A percentile compares a stretch with the other conserved stretches of the same genome.
Conservation (phyloP, 1,140 invertebrate species). For the Zaprionus ghesquierei region DNA sequence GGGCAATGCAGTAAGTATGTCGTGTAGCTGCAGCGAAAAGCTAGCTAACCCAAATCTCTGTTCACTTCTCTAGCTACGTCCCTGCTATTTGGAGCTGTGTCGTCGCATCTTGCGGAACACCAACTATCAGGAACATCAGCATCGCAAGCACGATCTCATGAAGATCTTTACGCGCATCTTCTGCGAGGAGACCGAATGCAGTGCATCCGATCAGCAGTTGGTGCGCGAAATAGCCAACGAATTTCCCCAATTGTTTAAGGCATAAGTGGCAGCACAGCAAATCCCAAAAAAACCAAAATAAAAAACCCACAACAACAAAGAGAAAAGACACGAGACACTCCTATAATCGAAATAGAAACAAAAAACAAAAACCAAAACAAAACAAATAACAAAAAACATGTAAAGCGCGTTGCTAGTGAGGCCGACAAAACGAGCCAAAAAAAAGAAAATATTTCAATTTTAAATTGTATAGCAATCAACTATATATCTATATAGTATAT, state of each 20-base stretch:
- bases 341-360: constrained; percentile 8
- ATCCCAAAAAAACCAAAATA: neutral
- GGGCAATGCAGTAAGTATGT: constrained; percentile 89
- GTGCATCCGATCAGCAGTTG: constrained; percentile 88
- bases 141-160: constrained; percentile 89
- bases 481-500: neutral
- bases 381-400: constrained; percentile 57
- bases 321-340: constrained; percentile 7
- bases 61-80: constrained; percentile 84
- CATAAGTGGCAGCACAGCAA: constrained; percentile 79
- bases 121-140: constrained; percentile 89
- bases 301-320: neutral
- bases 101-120: constrained; percentile 90
- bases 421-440: constrained; percentile 49
- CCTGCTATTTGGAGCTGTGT: constrained; percentile 90
- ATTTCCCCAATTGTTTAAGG: constrained; percentile 92
- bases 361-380: constrained; percentile 6
- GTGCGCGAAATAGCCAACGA: constrained; percentile 91
- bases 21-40: neutral
- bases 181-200: constrained; percentile 89
- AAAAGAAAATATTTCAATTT: constrained; percentile 34
- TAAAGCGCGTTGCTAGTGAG: constrained; percentile 78
- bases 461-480: constrained; percentile 7
- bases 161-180: constrained; percentile 93
- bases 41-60: neutral